Evolutionary conservation across 92 coral and sea anemone species (phyloP).

Genomic region (Epizoanthus fatuus): DNA sequence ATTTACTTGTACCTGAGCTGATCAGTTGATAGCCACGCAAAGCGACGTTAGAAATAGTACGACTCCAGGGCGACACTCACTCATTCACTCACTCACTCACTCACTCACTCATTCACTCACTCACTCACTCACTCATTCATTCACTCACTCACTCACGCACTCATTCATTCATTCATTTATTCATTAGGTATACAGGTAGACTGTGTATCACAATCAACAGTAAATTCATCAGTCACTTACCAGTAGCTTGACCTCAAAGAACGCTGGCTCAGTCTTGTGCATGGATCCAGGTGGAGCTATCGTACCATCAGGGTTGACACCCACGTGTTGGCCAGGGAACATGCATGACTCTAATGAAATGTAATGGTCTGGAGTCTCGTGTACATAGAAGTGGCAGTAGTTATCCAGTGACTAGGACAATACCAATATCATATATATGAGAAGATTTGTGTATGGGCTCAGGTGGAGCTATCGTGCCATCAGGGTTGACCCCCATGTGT

Average conservation of each 20-base stretch:
- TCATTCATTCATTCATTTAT: no score
- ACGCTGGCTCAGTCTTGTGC: slow-evolving; percentile 49
- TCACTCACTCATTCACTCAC: no score
- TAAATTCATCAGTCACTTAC: slow-evolving; percentile 34
- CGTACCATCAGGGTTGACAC: no score
- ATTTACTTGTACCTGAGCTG: no score
- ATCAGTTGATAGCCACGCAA: no score
- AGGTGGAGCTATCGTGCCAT: slow-evolving; percentile 47
- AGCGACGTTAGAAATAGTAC: no score
- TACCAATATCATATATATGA: background rate
- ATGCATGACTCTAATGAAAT: slow-evolving; percentile 68
- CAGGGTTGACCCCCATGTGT: slow-evolving; percentile 38
- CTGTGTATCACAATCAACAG: no score
- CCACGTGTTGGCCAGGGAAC: slow-evolving; percentile 45
- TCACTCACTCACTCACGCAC: no score
- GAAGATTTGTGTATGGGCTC: slow-evolving; percentile 10
- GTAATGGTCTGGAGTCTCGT: slow-evolving; percentile 73
- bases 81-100: no score
- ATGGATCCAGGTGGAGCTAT: slow-evolving; percentile 41
- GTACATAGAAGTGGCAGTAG: slow-evolving; percentile 69
- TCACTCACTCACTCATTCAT: no score
- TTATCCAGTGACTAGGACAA: slow-evolving; percentile 55
- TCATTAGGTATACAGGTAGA: no score
- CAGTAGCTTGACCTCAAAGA: slow-evolving; percentile 67
- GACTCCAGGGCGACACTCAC: no score